Evolutionary conservation across 2,113 vertebrate genomes (phyloP).

Genomic region (Vimba vimba): DNA sequence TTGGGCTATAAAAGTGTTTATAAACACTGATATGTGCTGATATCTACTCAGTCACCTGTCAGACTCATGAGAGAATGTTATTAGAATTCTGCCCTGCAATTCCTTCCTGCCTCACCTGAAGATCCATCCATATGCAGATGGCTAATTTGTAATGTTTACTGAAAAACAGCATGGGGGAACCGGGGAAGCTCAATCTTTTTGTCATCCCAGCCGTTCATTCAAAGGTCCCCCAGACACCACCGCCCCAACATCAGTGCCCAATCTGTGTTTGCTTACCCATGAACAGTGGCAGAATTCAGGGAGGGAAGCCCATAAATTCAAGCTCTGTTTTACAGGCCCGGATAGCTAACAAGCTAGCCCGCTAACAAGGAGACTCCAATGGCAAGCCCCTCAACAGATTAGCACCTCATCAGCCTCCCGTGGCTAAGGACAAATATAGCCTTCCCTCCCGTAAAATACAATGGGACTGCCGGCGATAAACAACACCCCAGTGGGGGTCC

Average conservation of each 20-base stretch:
- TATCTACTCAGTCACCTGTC: not conserved
- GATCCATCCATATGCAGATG: conserved; percentile 72
- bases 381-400: conserved; percentile 78
- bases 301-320: conserved; percentile 75
- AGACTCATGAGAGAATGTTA: not conserved
- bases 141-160: conserved; percentile 73
- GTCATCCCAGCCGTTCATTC: conserved; percentile 69
- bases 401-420: conserved; percentile 92
- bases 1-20: not conserved
- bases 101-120: conserved; percentile 70
- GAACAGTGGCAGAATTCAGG: conserved; percentile 69
- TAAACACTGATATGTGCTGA: conserved; percentile 1
- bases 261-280: conserved; percentile 82
- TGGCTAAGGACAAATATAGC: conserved; percentile 86
- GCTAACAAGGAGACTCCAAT: conserved; percentile 75
- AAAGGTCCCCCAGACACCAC: conserved; percentile 64
- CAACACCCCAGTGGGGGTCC: conserved; percentile 72
- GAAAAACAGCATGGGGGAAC: conserved; percentile 64
- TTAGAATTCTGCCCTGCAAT: conserved; percentile 45
- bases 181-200: conserved; percentile 64
- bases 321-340: conserved; percentile 70
- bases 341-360: conserved; percentile 74
- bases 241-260: conserved; percentile 71
- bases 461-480: conserved; percentile 82
- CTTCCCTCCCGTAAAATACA: conserved; percentile 81